Percentiles rank a stretch among this genome's conserved stretches.
Evolutionary conservation across 1,140 invertebrate genomes (phyloP).

Genomic region (Cheumatopsyche charites): DNA sequence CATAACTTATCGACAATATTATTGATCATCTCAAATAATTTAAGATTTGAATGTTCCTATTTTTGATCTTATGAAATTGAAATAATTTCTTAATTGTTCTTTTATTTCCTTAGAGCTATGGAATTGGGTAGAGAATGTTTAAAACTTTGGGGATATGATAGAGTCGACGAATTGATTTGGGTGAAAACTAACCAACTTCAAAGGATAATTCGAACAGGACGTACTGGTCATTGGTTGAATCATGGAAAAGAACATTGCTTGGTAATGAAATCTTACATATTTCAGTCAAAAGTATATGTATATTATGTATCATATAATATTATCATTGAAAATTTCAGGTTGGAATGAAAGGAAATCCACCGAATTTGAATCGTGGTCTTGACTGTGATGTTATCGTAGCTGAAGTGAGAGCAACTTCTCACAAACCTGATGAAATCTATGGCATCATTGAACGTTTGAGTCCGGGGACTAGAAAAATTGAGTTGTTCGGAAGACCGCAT

Average conservation of each 20-base stretch:
- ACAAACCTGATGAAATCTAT: slow-evolving; percentile 99
- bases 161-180: slow-evolving; percentile 98
- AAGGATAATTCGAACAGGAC: slow-evolving; percentile 93
- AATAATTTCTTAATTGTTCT: not conserved
- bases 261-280: slow-evolving; percentile 64
- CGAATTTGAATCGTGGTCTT: slow-evolving; percentile 88
- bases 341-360: slow-evolving; percentile 94
- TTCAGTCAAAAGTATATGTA: not conserved
- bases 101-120: slow-evolving; percentile 78
- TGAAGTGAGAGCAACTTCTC: slow-evolving; percentile 95
- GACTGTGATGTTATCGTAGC: slow-evolving; percentile 99
- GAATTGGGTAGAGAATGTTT: slow-evolving; percentile 93
- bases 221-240: slow-evolving; percentile 98
- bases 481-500: slow-evolving; percentile 95
- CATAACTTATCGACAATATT: not conserved
- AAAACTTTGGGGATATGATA: slow-evolving; percentile 93
- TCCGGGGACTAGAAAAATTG: slow-evolving; percentile 95
- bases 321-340: slow-evolving; percentile 63
- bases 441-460: slow-evolving; percentile 87
- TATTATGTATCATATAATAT: not conserved
- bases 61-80: too few relatives aligned
- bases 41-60: too few relatives aligned
- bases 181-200: slow-evolving; percentile 99
- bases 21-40: slow-evolving; percentile 32
- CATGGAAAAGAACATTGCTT: slow-evolving; percentile 99